Conservation (phyloP, 2,888 invertebrate species). For the Epirrita christyi region DNA sequence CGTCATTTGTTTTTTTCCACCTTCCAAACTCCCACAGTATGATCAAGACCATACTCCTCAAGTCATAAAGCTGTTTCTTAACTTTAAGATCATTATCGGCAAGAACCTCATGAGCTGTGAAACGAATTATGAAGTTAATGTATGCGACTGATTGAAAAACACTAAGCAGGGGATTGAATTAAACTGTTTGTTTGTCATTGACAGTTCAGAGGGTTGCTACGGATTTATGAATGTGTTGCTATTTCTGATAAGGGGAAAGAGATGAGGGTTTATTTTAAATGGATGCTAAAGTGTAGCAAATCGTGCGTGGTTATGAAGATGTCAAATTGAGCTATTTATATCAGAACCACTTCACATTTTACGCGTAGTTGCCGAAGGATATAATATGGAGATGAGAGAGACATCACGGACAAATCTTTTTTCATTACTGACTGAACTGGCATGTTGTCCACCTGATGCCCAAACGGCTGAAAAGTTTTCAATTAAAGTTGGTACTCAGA, state of each 20-base stretch:
- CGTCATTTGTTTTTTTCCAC: constrained; percentile 60
- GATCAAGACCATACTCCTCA: background rate
- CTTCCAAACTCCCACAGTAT: constrained; percentile 16
- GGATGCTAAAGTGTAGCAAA: constrained; percentile 15
- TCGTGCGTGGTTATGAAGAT: constrained; percentile 9
- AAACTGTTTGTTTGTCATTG: constrained; percentile 65
- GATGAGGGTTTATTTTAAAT: constrained; percentile 27
- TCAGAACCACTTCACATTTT: background rate
- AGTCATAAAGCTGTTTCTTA: constrained; percentile 40
- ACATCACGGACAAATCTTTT: no score
- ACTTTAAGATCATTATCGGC: constrained; percentile 6
- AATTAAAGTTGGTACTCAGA: no score
- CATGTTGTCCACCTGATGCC: no score
- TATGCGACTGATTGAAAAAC: constrained; percentile 78
- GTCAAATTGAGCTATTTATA: constrained; percentile 10
- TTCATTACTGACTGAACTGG: no score
- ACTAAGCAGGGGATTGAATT: constrained; percentile 61
- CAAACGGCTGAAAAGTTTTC: no score
- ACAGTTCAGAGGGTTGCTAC: constrained; percentile 62
- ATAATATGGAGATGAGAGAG: background rate
- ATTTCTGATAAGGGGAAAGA: constrained; percentile 48
- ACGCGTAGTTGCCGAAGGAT: background rate
- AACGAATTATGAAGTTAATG: constrained; percentile 71
- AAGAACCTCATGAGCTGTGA: constrained; percentile 57
- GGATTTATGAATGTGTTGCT: constrained; percentile 55